These are phyloP conservation scores for Gadus chalcogrammus DNA, from an alignment of 2,113 vertebrate species.

Conservation along the genomic window DNA sequence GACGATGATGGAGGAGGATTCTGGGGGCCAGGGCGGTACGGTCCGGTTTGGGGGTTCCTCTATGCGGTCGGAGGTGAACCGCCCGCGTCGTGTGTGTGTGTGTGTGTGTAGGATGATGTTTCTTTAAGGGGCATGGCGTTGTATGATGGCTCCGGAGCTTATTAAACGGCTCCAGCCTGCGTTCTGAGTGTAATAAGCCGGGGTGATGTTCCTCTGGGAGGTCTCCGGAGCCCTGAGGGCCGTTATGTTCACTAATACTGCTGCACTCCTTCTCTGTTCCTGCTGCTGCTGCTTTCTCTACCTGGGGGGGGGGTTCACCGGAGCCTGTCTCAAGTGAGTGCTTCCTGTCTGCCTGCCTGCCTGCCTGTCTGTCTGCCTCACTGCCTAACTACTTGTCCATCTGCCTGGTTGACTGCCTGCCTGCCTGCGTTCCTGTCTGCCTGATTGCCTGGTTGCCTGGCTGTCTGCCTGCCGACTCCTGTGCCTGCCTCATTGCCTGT, in stretches of 20 bases:
- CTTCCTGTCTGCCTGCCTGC: conserved; percentile 10
- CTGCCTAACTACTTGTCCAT: no score
- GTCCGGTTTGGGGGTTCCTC: conserved; percentile 33
- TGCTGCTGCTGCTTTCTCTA: conserved; percentile 6
- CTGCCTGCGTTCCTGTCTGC: no score
- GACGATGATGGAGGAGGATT: conserved; percentile 66
- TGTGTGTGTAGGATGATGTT: neutral
- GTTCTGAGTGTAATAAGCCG: no score
- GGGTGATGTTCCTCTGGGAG: neutral
- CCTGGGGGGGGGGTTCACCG: conserved; percentile 34
- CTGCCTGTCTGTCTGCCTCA: no score
- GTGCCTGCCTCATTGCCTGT: no score
- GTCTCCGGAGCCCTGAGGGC: neutral
- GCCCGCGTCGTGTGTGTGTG: no score
- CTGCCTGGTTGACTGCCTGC: no score
- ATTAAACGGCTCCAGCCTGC: no score
- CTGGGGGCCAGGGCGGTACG: conserved; percentile 41
- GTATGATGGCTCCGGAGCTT: no score
- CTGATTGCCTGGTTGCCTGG: no score
- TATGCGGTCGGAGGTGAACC: conserved; percentile 3
- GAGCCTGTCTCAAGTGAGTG: conserved; percentile 66
- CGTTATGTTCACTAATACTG: conserved; percentile 20
- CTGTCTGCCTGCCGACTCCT: no score
- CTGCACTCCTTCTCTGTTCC: conserved; percentile 6
- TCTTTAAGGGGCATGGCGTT: no score